Evolutionary conservation across 1,140 invertebrate species (phyloP).

Genomic region (Polypedilum pembai): DNA sequence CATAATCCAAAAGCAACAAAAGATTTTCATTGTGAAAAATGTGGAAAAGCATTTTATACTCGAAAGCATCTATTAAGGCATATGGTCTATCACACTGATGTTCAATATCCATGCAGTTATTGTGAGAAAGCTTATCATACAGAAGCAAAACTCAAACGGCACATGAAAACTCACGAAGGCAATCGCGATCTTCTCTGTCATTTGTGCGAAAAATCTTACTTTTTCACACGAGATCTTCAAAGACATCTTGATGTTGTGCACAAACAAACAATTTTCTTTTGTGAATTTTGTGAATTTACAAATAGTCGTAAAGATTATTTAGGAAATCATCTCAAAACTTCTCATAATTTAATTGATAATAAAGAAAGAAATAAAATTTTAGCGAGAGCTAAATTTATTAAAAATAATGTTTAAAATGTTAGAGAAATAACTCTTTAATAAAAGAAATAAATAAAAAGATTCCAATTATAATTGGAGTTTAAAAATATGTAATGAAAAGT

Average conservation of each 20-base stretch:
- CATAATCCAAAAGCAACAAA: not conserved
- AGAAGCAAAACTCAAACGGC: not conserved
- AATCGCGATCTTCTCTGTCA: not conserved
- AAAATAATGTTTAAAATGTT: not conserved
- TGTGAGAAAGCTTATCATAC: not conserved
- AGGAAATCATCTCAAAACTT: not conserved
- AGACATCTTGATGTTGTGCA: not conserved
- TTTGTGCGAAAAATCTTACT: not conserved
- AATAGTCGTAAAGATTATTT: not conserved
- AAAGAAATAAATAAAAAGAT: too few relatives aligned
- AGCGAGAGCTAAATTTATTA: not conserved
- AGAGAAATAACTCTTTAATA: too few relatives aligned
- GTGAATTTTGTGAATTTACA: not conserved
- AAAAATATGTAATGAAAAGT: too few relatives aligned
- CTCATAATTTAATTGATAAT: not conserved
- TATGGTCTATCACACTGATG: not conserved
- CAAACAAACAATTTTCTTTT: not conserved
- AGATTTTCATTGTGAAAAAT: not conserved
- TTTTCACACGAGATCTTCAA: not conserved
- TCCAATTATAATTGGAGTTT: too few relatives aligned
- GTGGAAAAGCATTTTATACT: not conserved
- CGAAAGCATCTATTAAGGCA: not conserved
- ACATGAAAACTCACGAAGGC: not conserved
- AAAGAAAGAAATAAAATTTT: not conserved
- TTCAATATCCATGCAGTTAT: not conserved